Evolutionary conservation across 2,888 invertebrate genomes (phyloP).

Genomic region (Lymantria monacha): DNA sequence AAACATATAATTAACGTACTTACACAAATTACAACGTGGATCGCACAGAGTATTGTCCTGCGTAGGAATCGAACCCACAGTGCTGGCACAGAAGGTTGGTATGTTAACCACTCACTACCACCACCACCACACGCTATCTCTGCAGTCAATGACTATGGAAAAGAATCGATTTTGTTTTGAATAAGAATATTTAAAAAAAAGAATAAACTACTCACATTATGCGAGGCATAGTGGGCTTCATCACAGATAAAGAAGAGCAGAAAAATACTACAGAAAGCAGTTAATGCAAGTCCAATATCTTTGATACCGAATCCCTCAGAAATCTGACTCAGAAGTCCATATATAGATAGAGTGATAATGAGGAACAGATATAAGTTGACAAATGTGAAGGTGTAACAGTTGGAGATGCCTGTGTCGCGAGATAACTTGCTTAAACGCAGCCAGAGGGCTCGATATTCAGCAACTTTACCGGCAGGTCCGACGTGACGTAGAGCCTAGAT

Average conservation of each 20-base stretch:
- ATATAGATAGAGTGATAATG: slow-evolving; percentile 88
- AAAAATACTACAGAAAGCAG: slow-evolving; percentile 84
- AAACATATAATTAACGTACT: too few relatives aligned
- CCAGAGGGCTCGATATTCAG: slow-evolving; percentile 87
- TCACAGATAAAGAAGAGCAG: slow-evolving; percentile 88
- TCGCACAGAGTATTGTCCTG: too few relatives aligned
- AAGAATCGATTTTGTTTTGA: too few relatives aligned
- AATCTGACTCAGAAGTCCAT: slow-evolving; percentile 87
- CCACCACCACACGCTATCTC: too few relatives aligned
- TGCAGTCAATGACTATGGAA: too few relatives aligned
- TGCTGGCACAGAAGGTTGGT: too few relatives aligned
- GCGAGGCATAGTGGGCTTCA: slow-evolving; percentile 88
- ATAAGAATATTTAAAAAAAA: too few relatives aligned
- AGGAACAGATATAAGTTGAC: slow-evolving; percentile 86
- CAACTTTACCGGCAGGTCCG: slow-evolving; percentile 86
- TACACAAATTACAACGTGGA: too few relatives aligned
- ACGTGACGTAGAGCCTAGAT: slow-evolving; percentile 84
- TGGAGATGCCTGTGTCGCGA: slow-evolving; percentile 85
- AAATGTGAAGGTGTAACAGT: slow-evolving; percentile 86
- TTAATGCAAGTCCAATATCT: slow-evolving; percentile 86
- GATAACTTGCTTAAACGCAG: slow-evolving; percentile 86
- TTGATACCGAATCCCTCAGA: slow-evolving; percentile 88
- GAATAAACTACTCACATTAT: slow-evolving; percentile 79
- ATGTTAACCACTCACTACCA: too few relatives aligned
- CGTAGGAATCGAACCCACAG: too few relatives aligned